Percentiles rank a stretch among this genome's conserved stretches.
phyloP scores from a whole-genome alignment of 2,888 invertebrate genomes.

The Acleris sparsana region DNA sequence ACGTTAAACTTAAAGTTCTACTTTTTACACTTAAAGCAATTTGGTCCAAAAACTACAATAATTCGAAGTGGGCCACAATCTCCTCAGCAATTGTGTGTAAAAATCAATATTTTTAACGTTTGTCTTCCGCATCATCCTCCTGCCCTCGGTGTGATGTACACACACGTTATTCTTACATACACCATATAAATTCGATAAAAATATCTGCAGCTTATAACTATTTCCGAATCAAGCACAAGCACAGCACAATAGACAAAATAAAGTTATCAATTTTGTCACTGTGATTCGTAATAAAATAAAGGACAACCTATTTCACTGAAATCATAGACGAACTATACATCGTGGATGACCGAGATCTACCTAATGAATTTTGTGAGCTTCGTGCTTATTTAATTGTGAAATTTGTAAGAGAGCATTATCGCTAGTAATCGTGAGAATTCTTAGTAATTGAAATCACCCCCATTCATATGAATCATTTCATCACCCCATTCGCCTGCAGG shows the following conservation, averaged over 20 bases:
- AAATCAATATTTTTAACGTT: too few species aligned
- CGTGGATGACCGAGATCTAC: background rate
- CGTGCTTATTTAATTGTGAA: background rate
- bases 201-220: slow-evolving; percentile 7
- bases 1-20: slow-evolving; percentile 2
- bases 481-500: slow-evolving; percentile 93
- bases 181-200: slow-evolving; percentile 7
- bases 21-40: slow-evolving; percentile 16
- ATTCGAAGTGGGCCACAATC: slow-evolving; percentile 12
- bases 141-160: too few species aligned
- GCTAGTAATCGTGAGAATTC: slow-evolving; percentile 1
- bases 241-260: too few species aligned
- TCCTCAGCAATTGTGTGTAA: background rate
- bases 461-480: slow-evolving; percentile 94
- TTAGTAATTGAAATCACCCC: slow-evolving; percentile 69
- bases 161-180: too few species aligned
- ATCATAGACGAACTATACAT: too few species aligned
- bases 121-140: too few species aligned
- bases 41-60: slow-evolving; percentile 28
- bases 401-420: slow-evolving; percentile 5
- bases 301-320: too few species aligned
- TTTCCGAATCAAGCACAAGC: background rate
- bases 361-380: slow-evolving; percentile 3
- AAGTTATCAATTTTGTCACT: too few species aligned
- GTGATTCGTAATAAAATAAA: too few species aligned